phyloP scores from a whole-genome alignment of 2,113 vertebrate genomes.

The Cephalopholis sonnerati region DNA sequence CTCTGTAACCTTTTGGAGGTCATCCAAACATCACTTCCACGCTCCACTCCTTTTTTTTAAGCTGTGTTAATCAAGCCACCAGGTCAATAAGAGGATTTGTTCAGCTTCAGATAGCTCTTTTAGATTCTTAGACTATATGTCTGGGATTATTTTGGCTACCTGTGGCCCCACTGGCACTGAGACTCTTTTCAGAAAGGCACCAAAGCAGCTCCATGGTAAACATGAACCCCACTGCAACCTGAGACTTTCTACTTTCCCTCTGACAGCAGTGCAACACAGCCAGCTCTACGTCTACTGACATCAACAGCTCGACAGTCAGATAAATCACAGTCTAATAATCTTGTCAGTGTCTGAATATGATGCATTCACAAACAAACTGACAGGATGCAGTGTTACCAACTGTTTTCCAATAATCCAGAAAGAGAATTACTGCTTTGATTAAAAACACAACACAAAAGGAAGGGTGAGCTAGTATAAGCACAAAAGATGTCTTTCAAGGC shows the following conservation, averaged over 20 bases:
- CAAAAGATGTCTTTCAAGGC: constrained; percentile 37
- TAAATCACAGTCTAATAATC: constrained; percentile 26
- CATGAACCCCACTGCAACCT: constrained; percentile 47
- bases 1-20: constrained; percentile 33
- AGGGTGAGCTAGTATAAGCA: not conserved
- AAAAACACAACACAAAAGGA: constrained; percentile 10
- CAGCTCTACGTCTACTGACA: not conserved
- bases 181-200: constrained; percentile 35
- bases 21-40: constrained; percentile 12
- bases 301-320: not conserved
- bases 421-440: too few relatives aligned
- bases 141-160: constrained; percentile 40
- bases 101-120: constrained; percentile 56
- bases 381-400: too few relatives aligned
- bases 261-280: constrained; percentile 11
- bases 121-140: constrained; percentile 46
- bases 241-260: constrained; percentile 32
- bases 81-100: constrained; percentile 59
- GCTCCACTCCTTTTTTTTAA: constrained; percentile 25
- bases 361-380: not conserved
- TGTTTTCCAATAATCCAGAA: too few relatives aligned
- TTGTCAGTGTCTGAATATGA: not conserved
- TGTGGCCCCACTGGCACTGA: constrained; percentile 23
- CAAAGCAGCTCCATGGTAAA: constrained; percentile 48
- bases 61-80: constrained; percentile 23